These are phyloP conservation scores for Syritta pipiens DNA, from an alignment of 2,888 invertebrate genomes.

Conservation along the genomic window DNA sequence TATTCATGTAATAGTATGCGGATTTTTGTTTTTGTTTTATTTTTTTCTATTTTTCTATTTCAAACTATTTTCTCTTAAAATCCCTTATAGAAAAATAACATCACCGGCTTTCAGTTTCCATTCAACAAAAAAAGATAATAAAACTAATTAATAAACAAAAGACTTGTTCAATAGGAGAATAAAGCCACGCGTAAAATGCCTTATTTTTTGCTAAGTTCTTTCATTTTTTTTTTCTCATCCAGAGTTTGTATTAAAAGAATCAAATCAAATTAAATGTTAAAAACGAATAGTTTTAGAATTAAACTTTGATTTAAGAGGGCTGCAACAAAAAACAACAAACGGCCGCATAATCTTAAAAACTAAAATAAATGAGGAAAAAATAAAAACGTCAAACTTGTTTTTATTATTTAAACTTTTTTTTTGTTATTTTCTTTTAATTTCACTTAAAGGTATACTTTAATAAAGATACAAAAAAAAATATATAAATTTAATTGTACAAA, in stretches of 20 bases:
- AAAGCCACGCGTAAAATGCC: conserved; percentile 66
- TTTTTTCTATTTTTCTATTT: conserved; percentile 15
- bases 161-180: conserved; percentile 37
- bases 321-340: conserved; percentile 59
- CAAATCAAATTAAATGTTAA: too few species aligned
- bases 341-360: conserved; percentile 52
- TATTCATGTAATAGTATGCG: conserved; percentile 38
- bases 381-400: conserved; percentile 12
- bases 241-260: conserved; percentile 9
- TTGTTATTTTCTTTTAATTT: conserved; percentile 21
- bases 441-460: conserved; percentile 29
- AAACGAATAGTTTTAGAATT: too few species aligned
- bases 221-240: neutral
- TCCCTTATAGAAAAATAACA: conserved; percentile 60
- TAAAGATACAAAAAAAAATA: conserved; percentile 32
- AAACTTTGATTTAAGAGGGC: conserved; percentile 58
- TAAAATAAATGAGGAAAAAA: conserved; percentile 3
- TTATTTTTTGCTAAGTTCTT: conserved; percentile 66
- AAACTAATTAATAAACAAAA: neutral
- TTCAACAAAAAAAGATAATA: neutral
- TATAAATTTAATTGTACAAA: conserved; percentile 41
- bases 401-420: conserved; percentile 11
- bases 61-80: conserved; percentile 40
- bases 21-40: conserved; percentile 2
- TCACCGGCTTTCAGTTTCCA: conserved; percentile 21